Evolutionary conservation across 2,797 vertebrate genomes (phyloP).

Genomic region (Acanthurus lineatus): DNA sequence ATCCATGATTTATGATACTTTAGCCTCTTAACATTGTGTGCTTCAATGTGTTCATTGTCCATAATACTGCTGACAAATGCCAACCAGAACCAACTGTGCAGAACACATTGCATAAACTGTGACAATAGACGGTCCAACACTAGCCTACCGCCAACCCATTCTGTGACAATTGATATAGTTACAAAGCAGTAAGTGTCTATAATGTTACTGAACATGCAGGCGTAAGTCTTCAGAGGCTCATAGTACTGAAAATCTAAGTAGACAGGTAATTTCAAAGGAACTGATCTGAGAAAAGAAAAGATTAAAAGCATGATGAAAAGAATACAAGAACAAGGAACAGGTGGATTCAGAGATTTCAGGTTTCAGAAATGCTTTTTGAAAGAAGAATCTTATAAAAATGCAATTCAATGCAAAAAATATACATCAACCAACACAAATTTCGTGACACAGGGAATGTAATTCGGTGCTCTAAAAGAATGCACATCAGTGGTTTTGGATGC

Average conservation of each 20-base stretch:
- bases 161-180: too few species aligned
- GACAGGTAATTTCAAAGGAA: background rate
- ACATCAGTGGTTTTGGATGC: slow-evolving; percentile 22
- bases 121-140: too few species aligned
- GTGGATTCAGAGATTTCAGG: background rate
- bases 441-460: slow-evolving; percentile 6
- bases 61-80: too few species aligned
- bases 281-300: background rate
- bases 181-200: too few species aligned
- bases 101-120: too few species aligned
- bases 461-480: background rate
- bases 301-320: background rate
- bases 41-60: too few species aligned
- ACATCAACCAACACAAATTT: slow-evolving; percentile 14
- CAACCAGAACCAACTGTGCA: too few species aligned
- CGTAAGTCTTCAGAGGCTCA: background rate
- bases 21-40: background rate
- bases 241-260: background rate
- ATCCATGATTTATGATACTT: background rate
- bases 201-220: too few species aligned
- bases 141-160: too few species aligned
- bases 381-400: background rate
- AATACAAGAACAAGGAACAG: background rate
- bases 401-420: slow-evolving; percentile 7
- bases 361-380: background rate